Evolutionary conservation across 2,797 vertebrate species (phyloP).

Genomic region (Enteromius afrohamiltoni): DNA sequence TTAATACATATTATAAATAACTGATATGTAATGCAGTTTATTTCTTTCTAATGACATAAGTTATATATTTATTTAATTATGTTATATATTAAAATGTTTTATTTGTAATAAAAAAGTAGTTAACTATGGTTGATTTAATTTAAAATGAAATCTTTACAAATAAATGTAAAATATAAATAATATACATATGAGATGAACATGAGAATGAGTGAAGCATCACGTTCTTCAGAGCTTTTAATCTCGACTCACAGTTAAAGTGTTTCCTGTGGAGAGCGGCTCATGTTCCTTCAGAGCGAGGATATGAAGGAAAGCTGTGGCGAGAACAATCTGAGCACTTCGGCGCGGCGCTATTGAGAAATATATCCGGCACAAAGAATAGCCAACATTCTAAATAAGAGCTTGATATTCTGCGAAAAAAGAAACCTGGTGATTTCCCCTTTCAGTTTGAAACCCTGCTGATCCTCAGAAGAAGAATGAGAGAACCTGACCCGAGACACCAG

Average conservation of each 20-base stretch:
- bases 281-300: conserved; percentile 17
- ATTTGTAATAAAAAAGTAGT: background rate
- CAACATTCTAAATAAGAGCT: conserved; percentile 12
- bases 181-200: background rate
- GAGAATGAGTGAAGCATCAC: background rate
- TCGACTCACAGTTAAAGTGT: conserved; percentile 3
- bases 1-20: background rate
- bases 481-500: background rate
- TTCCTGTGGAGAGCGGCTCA: background rate
- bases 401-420: conserved; percentile 8
- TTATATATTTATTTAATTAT: background rate
- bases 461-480: conserved; percentile 27
- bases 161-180: background rate
- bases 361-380: background rate
- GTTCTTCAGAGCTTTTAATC: background rate
- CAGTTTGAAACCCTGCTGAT: conserved; percentile 43
- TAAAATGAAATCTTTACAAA: background rate
- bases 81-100: background rate
- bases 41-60: too few relatives aligned
- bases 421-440: conserved; percentile 39
- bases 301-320: background rate
- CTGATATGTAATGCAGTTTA: too few relatives aligned
- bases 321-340: conserved; percentile 37
- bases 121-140: background rate
- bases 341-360: background rate